Conservation (phyloP, 2,888 invertebrate species). For the Patella pellucida region DNA sequence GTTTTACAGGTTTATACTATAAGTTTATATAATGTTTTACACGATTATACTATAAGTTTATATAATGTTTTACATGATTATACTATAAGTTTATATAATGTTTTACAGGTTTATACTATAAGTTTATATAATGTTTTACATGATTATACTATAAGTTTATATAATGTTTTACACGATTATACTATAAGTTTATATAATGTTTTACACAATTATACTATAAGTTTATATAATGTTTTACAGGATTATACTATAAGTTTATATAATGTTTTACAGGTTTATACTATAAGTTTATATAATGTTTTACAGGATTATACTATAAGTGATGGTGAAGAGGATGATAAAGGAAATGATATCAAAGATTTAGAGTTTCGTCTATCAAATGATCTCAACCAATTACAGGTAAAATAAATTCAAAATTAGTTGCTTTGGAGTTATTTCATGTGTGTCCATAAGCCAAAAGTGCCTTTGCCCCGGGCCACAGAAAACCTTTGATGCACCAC, state of each 20-base stretch:
- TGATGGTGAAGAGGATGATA: conserved; percentile 75
- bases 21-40: neutral
- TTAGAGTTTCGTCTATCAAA: conserved; percentile 88
- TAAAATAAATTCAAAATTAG: conserved; percentile 50
- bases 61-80: neutral
- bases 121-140: neutral
- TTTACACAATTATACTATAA: neutral
- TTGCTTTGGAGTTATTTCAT: too few relatives aligned
- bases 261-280: neutral
- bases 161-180: neutral
- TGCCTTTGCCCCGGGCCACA: too few relatives aligned
- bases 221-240: neutral
- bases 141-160: neutral
- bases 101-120: neutral
- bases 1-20: neutral
- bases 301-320: conserved; percentile 51
- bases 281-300: conserved; percentile 8
- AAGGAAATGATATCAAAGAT: conserved; percentile 83
- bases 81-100: neutral
- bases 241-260: neutral
- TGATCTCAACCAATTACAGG: conserved; percentile 76
- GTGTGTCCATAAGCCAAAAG: too few relatives aligned
- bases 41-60: neutral
- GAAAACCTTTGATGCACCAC: too few relatives aligned
- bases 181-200: neutral